These are phyloP conservation scores for Porites lobata DNA, from an alignment of 92 coral and sea anemone genomes.

Conservation along the genomic window DNA sequence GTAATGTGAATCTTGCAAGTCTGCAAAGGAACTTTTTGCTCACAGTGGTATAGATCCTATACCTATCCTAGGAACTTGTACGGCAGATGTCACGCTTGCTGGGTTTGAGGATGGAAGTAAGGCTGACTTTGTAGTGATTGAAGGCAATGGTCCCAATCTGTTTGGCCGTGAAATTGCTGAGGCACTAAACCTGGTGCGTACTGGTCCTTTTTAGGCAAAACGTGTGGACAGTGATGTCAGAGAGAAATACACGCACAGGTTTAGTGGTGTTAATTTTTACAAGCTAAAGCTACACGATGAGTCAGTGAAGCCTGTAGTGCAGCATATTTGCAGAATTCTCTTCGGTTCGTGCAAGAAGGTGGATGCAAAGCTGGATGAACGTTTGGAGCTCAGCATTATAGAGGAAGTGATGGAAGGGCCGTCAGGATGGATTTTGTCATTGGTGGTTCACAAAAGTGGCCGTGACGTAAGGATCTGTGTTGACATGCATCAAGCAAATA, in stretches of 20 bases:
- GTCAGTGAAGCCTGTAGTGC: conserved; percentile 49
- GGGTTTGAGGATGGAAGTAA: background rate
- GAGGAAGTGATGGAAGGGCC: conserved; percentile 26
- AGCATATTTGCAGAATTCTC: conserved; percentile 42
- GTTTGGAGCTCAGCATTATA: conserved; percentile 18
- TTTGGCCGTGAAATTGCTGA: background rate
- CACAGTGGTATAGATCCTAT: conserved; percentile 21
- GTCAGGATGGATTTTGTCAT: conserved; percentile 10
- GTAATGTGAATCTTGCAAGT: conserved; percentile 1
- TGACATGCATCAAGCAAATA: background rate
- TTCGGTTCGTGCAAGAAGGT: conserved; percentile 49
- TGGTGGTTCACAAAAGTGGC: conserved; percentile 12
- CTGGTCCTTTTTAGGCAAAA: conserved; percentile 3
- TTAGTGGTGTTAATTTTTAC: conserved; percentile 43
- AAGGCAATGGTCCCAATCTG: conserved; percentile 10
- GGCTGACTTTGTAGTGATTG: conserved; percentile 20
- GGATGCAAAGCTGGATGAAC: conserved; percentile 43
- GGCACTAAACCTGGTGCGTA: background rate
- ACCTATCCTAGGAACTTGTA: conserved; percentile 10
- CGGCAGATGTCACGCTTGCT: conserved; percentile 11
- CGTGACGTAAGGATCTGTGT: background rate
- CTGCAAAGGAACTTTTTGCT: conserved; percentile 26
- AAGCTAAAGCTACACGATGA: conserved; percentile 55
- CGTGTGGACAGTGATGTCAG: conserved; percentile 2
- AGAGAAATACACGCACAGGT: conserved; percentile 7